Base-by-base conservation (phyloP, 2,113 vertebrate genomes). In the Stercorarius parasiticus region DNA sequence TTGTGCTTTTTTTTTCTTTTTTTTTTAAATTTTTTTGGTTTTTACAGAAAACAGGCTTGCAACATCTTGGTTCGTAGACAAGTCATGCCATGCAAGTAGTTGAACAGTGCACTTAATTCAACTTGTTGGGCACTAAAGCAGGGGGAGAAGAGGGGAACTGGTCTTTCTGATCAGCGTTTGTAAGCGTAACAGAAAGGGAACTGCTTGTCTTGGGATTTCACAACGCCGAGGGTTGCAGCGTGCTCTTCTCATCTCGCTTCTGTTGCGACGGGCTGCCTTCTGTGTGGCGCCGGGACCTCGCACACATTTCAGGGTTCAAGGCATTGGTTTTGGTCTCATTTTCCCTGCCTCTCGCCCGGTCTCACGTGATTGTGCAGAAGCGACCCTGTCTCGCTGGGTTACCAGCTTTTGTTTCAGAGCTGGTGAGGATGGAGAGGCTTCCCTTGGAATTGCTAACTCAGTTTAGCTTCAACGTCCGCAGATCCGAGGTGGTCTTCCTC, bases 291-390 rank as follows among this genome's bases (percentile, higher is more conserved):
- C 70, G 91, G 59, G 19, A 66, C 58, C 52, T 70, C 42, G 49
- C 53, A 53, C 29, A 17, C 3, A 5, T 61, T 36, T 53, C 8
- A 1, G 77, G 21, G 10, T 50, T 55, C 6, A 3, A 49, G 38
- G 36, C 0, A 1, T 7, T 66, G 47, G 0, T 58, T 86, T 70
- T 2, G 0, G 36, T 42, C 69, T 61, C 3, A 0, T 53, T 81
- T 77, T 69, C 43, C 14, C 29, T 2, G 34, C 50, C 45, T 78
- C 52, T 56, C 67, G 59, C 77, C 20, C 0, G 0, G 3, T 62
- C 58, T 90, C 53, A 6, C 2, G 0, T 27, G 81, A n/a, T 7
- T 45, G 70, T 70, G 74, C 0, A 0, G 85, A 90, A 58, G 30
- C 9, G 6, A 80, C 61, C 81, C 61, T 56, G 66, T 71, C 82